Evolutionary conservation across 2,797 vertebrate genomes (phyloP).

Genomic region (Hydrolagus colliei): DNA sequence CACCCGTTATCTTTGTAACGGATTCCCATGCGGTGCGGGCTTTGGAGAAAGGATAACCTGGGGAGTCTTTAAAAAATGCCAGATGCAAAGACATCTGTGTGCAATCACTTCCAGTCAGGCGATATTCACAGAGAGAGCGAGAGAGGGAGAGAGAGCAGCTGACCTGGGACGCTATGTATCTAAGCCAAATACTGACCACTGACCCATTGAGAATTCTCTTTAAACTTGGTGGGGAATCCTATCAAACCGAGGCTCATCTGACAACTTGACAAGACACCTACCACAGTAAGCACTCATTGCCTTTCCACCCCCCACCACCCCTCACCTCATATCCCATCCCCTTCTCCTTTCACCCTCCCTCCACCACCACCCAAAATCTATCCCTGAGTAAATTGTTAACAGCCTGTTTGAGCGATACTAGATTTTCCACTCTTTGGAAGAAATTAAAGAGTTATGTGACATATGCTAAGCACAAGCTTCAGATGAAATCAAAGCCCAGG

Average conservation of each 20-base stretch:
- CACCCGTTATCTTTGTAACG: neutral
- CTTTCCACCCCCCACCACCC: too few species aligned
- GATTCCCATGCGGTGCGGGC: neutral
- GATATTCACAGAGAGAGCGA: neutral
- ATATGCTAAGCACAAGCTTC: neutral
- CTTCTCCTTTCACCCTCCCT: too few species aligned
- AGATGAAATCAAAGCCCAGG: neutral
- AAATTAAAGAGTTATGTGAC: neutral
- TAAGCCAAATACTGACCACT: too few species aligned
- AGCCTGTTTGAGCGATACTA: neutral
- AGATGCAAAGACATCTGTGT: slow-evolving; percentile 16
- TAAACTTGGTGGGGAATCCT: too few species aligned
- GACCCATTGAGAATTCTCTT: too few species aligned
- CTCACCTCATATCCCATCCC: too few species aligned
- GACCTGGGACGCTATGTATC: too few species aligned
- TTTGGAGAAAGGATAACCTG: neutral
- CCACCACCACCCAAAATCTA: too few species aligned
- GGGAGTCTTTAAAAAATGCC: neutral
- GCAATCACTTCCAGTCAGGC: slow-evolving; percentile 5
- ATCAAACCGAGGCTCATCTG: too few species aligned
- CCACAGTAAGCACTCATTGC: neutral
- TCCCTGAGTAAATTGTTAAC: too few species aligned
- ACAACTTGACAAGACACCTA: neutral
- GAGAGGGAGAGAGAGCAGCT: too few species aligned
- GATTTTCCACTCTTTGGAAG: too few species aligned